A percentile compares a stretch with the other conserved stretches of the same genome.
Evolutionary conservation across 2,888 invertebrate genomes (phyloP).

Genomic region (Dryobota labecula): DNA sequence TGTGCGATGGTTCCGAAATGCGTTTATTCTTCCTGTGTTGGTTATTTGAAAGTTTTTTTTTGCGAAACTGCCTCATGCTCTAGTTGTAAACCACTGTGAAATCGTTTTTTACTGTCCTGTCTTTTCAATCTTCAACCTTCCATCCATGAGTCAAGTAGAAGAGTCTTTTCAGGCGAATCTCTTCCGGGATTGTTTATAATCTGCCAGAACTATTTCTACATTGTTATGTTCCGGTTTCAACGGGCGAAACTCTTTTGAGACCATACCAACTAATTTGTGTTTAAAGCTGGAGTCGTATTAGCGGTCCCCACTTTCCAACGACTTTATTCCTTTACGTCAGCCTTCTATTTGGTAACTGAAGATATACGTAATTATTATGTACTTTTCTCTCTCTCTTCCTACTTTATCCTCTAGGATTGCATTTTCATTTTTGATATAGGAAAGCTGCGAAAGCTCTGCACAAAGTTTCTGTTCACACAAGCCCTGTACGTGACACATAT

Average conservation of each 20-base stretch:
- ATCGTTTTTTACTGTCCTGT: not conserved
- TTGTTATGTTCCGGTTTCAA: not conserved
- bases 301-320: not conserved
- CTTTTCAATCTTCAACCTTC: not conserved
- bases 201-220: not conserved
- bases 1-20: constrained; percentile 42
- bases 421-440: not conserved
- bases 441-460: constrained; percentile 1
- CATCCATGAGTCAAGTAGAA: not conserved
- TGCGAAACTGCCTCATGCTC: constrained; percentile 11
- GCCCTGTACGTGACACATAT: constrained; percentile 1
- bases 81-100: not conserved
- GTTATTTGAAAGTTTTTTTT: constrained; percentile 37
- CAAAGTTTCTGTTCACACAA: not conserved
- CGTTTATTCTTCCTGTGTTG: constrained; percentile 13
- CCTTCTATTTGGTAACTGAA: not conserved
- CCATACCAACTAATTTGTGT: not conserved
- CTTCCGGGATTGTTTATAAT: not conserved
- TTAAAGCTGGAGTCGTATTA: no score
- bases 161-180: no score
- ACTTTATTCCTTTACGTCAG: not conserved
- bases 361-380: not conserved
- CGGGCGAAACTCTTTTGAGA: not conserved
- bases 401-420: not conserved
- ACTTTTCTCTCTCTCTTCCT: not conserved